Base-by-base conservation (phyloP, 1,140 invertebrate genomes). In the Ceratosolen solmsi region DNA sequence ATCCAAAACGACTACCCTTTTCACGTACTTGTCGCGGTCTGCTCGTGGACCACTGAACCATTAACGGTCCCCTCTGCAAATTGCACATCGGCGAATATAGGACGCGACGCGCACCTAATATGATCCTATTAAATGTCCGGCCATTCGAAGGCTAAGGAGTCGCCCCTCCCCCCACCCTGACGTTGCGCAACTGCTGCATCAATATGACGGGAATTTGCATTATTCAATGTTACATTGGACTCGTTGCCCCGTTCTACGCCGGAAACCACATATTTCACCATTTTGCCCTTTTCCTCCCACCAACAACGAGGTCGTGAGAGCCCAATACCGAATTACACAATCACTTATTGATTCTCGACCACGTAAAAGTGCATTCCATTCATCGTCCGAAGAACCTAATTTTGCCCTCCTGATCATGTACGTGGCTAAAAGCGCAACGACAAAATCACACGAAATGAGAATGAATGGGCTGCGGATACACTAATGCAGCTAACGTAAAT, bases 171-270 rank as follows among this genome's bases (percentile, higher is more conserved):
- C 20, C 51, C 5, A 11, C 51, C 20, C 51, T 11, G 41, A 54
- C 20, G 3, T 22, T 54, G 9, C 20, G 51, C 5, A 54, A 3
- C 11, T 4, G 20, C 51, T 54, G 51, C 51, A 17, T 20, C 20
- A 54, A 13, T 71, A 78, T 78, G 80, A 75, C 82, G n/a, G 33
- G 30, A 81, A 65, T 80, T 85, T 90, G 88, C 84, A 89, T 90
- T 88, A 90, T 90, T 90, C 88, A 90, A 85, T 75, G 49, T 79
- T 82, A 72, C 79, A 87, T 87, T 86, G 33, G 73, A 75, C 80
- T 65, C 36, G 65, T 15, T 80, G 77, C 83, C 22, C n/a, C n/a
- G n/a, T 83, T 84, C 58, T 60, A 74, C 79, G 60, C 85, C 74
- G 72, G 76, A 82, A 84, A 77, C 77, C 22, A 58, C 38, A 22